These are phyloP conservation scores for Rhamnusium bicolor DNA, from an alignment of 2,888 invertebrate species.

Conservation along the genomic window DNA sequence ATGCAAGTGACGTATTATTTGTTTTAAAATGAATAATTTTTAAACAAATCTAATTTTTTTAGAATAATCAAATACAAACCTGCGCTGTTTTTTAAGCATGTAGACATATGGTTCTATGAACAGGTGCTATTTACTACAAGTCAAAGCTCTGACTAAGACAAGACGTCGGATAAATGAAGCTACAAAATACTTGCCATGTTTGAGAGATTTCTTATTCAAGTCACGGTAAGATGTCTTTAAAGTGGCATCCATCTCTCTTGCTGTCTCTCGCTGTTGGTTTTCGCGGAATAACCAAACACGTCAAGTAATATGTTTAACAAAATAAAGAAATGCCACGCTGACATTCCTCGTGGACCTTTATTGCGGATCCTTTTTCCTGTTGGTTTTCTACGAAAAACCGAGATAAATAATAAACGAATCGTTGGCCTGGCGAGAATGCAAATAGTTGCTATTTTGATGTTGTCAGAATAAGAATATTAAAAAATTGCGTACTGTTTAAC, in stretches of 20 bases:
- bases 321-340: slow-evolving; percentile 18
- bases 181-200: slow-evolving; percentile 36
- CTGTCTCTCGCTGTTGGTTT: slow-evolving; percentile 46
- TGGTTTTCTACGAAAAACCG: background rate
- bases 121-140: slow-evolving; percentile 11
- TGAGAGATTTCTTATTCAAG: slow-evolving; percentile 36
- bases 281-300: slow-evolving; percentile 31
- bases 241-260: slow-evolving; percentile 55
- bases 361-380: slow-evolving; percentile 2
- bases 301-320: slow-evolving; percentile 32
- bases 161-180: slow-evolving; percentile 48
- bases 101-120: background rate
- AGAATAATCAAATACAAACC: no score
- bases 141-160: slow-evolving; percentile 29
- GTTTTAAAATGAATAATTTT: no score
- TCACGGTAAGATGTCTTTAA: slow-evolving; percentile 48
- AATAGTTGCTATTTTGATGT: background rate
- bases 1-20: no score
- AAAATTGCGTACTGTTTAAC: no score
- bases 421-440: background rate
- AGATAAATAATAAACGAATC: background rate
- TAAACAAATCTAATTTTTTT: no score
- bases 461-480: no score
- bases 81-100: background rate
- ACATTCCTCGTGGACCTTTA: background rate